Conservation (phyloP, 2,797 vertebrate genomes). For the Borostomias antarcticus region DNA sequence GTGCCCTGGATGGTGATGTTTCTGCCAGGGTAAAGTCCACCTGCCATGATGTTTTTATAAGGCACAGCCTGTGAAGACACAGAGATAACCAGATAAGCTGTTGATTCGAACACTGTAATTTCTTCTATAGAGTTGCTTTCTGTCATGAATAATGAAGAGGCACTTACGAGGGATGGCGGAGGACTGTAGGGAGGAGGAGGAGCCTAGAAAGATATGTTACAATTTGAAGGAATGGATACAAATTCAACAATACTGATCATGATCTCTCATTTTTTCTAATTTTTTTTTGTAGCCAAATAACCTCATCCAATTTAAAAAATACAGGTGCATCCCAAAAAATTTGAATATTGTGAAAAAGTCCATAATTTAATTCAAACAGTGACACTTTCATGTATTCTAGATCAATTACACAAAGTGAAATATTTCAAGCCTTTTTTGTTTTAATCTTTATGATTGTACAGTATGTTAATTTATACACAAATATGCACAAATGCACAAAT, state of each 20-base stretch:
- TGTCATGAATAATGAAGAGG: not conserved
- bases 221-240: not conserved
- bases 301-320: too few species aligned
- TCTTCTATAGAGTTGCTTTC: not conserved
- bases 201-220: slow-evolving; percentile 23
- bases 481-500: too few species aligned
- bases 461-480: too few species aligned
- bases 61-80: slow-evolving; percentile 32
- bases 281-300: too few species aligned
- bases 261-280: too few species aligned
- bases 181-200: slow-evolving; percentile 30
- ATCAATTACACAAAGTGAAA: too few species aligned
- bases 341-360: too few species aligned
- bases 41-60: slow-evolving; percentile 35
- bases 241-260: not conserved
- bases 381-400: too few species aligned
- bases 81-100: not conserved
- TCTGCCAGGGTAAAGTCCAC: slow-evolving; percentile 36
- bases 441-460: too few species aligned
- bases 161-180: slow-evolving; percentile 24
- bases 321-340: too few species aligned
- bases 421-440: too few species aligned
- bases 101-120: not conserved
- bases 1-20: slow-evolving; percentile 28
- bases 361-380: too few species aligned